Evolutionary conservation across 37 sponge, comb jelly and placozoan species (phyloP).

Genomic region (Halichondria panicea): DNA sequence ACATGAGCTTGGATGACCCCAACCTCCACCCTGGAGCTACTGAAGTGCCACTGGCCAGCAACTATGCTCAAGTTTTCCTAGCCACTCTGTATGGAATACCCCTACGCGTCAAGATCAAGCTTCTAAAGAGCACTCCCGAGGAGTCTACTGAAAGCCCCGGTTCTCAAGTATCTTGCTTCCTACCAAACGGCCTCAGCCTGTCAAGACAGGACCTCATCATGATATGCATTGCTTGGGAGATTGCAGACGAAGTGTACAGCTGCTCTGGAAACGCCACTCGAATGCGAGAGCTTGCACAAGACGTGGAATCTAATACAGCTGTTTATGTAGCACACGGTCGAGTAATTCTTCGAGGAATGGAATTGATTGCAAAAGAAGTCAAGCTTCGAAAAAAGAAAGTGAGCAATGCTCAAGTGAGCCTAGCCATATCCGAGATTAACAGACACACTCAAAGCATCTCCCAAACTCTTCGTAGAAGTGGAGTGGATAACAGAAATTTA

Average conservation of each 20-base stretch:
- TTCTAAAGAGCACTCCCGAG: constrained; percentile 31
- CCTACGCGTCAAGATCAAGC: constrained; percentile 29
- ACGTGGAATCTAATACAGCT: constrained; percentile 14
- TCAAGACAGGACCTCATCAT: constrained; percentile 37
- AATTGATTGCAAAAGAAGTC: constrained; percentile 38
- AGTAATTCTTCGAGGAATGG: constrained; percentile 22
- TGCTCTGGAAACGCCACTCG: constrained; percentile 48
- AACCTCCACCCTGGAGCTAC: constrained; percentile 33
- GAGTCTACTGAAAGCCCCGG: background rate
- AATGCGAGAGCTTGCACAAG: constrained; percentile 36
- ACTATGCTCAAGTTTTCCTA: constrained; percentile 69
- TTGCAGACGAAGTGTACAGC: constrained; percentile 60
- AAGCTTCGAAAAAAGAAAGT: constrained; percentile 40
- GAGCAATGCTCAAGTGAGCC: constrained; percentile 36
- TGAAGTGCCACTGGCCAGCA: constrained; percentile 75
- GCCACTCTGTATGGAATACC: constrained; percentile 57
- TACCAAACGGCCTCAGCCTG: constrained; percentile 34
- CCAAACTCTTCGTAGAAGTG: constrained; percentile 22
- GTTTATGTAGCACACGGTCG: constrained; percentile 37
- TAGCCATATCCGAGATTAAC: constrained; percentile 10
- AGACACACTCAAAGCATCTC: constrained; percentile 3
- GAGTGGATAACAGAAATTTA: constrained; percentile 24
- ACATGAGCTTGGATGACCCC: constrained; percentile 66
- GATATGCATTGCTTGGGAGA: constrained; percentile 40
- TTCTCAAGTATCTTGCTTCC: constrained; percentile 3